Evolutionary conservation across 2,113 vertebrate species (phyloP).

Genomic region (Silurus glanis): DNA sequence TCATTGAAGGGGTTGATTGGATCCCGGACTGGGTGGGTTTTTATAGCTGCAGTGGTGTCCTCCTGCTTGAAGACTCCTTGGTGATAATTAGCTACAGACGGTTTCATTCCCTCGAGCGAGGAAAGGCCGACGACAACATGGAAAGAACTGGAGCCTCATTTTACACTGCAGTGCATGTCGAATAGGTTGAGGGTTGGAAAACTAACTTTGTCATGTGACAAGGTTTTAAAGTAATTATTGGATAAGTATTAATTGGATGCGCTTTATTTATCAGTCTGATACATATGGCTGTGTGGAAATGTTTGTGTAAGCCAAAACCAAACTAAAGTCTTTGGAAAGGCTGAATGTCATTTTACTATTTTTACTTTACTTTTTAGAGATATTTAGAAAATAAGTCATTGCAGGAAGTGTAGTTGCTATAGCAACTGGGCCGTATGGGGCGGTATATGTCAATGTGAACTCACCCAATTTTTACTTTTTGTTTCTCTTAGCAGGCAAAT

Average conservation of each 20-base stretch:
- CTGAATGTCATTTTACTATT: no score
- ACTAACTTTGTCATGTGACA: background rate
- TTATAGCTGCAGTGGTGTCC: conserved; percentile 21
- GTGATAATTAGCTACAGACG: conserved; percentile 39
- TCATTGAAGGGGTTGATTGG: conserved; percentile 28
- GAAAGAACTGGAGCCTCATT: background rate
- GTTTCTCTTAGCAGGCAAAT: no score
- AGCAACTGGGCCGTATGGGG: background rate
- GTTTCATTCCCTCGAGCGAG: conserved; percentile 17
- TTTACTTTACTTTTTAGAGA: no score
- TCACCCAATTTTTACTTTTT: no score
- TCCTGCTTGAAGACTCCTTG: conserved; percentile 15
- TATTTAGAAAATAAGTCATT: no score
- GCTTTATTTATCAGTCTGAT: background rate
- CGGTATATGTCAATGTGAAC: no score
- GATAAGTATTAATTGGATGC: background rate
- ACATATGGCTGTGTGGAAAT: background rate
- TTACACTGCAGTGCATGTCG: background rate
- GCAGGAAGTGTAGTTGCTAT: background rate
- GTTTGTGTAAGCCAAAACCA: background rate
- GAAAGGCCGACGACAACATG: conserved; percentile 34
- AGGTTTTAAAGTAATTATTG: background rate
- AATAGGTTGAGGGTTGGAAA: background rate
- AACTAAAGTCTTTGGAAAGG: background rate
- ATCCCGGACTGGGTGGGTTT: conserved; percentile 26